These are phyloP conservation scores for Cataglyphis livida DNA, from an alignment of 2,888 invertebrate genomes.

Conservation along the genomic window DNA sequence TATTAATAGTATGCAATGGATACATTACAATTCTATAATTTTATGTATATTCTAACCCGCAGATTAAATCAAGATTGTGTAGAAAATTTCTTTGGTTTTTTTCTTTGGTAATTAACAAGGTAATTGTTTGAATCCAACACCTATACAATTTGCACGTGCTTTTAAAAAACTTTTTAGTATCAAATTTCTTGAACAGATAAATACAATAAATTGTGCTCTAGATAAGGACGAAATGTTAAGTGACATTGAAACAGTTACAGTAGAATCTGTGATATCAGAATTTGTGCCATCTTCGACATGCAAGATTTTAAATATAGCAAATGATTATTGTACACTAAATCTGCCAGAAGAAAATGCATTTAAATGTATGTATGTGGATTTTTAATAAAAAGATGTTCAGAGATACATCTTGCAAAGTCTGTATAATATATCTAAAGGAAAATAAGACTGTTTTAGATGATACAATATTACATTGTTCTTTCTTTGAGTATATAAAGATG, in stretches of 20 bases:
- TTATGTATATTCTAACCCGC: background rate
- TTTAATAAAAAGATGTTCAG: background rate
- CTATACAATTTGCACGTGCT: background rate
- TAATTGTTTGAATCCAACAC: background rate
- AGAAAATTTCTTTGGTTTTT: background rate
- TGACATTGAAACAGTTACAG: background rate
- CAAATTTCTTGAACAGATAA: background rate
- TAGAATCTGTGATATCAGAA: no score
- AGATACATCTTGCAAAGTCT: background rate
- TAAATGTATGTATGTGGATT: background rate
- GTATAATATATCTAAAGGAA: background rate
- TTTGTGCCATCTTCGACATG: no score
- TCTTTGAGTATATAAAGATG: background rate
- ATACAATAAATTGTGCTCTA: background rate
- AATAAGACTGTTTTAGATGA: background rate
- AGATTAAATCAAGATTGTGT: background rate
- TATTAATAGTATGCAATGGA: background rate
- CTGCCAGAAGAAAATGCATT: background rate
- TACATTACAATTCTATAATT: background rate
- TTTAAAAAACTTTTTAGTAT: background rate
- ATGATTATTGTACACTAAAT: background rate
- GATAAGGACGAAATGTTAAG: background rate
- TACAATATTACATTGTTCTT: constrained; percentile 1
- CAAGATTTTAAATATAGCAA: background rate
- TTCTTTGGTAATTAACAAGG: background rate